phyloP scores from a whole-genome alignment of 2,888 invertebrate species.

The Agrochola macilenta region DNA sequence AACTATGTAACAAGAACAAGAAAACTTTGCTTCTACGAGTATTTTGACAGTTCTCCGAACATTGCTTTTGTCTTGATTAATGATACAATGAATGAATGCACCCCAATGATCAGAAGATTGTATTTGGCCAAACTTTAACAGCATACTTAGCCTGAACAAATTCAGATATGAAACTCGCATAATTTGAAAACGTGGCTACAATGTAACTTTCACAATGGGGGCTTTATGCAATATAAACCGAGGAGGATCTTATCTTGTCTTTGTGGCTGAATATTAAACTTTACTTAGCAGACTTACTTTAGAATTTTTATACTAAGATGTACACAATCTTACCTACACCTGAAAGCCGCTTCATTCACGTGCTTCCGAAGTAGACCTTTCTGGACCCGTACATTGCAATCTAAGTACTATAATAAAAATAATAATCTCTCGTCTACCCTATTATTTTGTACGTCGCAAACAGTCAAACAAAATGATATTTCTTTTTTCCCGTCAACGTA shows the following conservation, averaged over 20 bases:
- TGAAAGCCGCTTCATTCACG: slow-evolving; percentile 22
- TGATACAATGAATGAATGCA: slow-evolving; percentile 14
- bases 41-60: not conserved
- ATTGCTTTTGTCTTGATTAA: not conserved
- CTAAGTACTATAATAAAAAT: not conserved
- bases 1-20: not conserved
- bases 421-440: slow-evolving; percentile 14
- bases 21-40: not conserved
- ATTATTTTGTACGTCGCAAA: slow-evolving; percentile 27
- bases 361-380: slow-evolving; percentile 5
- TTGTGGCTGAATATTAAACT: slow-evolving; percentile 56
- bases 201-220: slow-evolving; percentile 48
- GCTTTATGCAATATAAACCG: slow-evolving; percentile 45
- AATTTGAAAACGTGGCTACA: slow-evolving; percentile 51
- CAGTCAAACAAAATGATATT: slow-evolving; percentile 13
- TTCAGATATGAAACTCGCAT: slow-evolving; percentile 42
- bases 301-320: slow-evolving; percentile 18
- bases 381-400: slow-evolving; percentile 7
- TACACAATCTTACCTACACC: not conserved
- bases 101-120: not conserved
- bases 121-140: slow-evolving; percentile 16
- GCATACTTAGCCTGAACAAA: slow-evolving; percentile 49
- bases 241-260: slow-evolving; percentile 49
- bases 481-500: slow-evolving; percentile 15
- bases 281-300: slow-evolving; percentile 34